Evolutionary conservation across 2,113 vertebrate genomes (phyloP).

Genomic region (Todiramphus saurophagus): DNA sequence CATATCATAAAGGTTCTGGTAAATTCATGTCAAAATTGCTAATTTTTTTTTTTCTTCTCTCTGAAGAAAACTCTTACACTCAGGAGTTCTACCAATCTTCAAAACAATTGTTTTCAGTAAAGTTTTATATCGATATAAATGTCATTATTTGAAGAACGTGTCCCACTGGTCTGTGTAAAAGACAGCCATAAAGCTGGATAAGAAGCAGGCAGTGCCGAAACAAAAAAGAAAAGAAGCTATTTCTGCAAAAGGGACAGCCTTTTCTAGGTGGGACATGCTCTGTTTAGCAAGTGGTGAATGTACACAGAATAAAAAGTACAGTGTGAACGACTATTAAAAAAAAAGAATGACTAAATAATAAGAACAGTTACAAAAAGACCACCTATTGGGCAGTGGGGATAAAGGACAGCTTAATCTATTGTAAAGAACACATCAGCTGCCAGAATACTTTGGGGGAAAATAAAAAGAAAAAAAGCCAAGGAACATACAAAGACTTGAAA

Average conservation of each 20-base stretch:
- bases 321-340: background rate
- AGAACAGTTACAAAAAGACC: background rate
- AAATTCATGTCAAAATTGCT: background rate
- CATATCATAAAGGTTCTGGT: background rate
- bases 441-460: background rate
- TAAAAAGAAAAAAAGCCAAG: background rate
- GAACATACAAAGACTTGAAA: background rate
- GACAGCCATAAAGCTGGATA: background rate
- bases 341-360: background rate
- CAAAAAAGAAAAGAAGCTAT: background rate
- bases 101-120: background rate
- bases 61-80: background rate
- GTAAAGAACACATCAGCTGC: background rate
- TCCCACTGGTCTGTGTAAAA: background rate
- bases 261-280: background rate
- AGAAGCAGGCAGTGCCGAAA: background rate
- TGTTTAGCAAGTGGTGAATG: background rate
- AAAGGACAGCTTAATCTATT: background rate
- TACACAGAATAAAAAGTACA: background rate
- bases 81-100: background rate
- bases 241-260: background rate
- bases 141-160: background rate
- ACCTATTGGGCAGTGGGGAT: background rate
- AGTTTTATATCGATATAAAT: background rate
- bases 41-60: background rate